phyloP scores from a whole-genome alignment of 2,113 vertebrate genomes.

The Carettochelys insculpta region DNA sequence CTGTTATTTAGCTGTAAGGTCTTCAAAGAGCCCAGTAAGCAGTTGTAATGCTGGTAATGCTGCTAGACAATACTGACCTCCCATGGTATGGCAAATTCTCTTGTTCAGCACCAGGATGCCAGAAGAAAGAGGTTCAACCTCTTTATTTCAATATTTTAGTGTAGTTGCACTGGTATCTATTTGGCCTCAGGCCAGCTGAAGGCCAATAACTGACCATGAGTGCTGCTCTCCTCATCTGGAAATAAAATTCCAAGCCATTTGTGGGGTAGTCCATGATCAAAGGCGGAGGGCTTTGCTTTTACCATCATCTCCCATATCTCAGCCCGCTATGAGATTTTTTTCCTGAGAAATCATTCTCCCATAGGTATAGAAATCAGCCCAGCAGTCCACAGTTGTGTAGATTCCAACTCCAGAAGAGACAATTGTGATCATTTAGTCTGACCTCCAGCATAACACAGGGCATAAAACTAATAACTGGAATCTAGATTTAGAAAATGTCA shows the following conservation, averaged over 20 bases:
- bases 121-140: too few species aligned
- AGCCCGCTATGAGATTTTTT: background rate
- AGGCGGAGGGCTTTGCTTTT: background rate
- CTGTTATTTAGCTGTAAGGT: too few species aligned
- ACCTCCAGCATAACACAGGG: background rate
- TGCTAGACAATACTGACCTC: too few species aligned
- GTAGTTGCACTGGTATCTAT: background rate
- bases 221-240: background rate
- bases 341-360: accelerated
- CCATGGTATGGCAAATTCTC: too few species aligned
- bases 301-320: background rate
- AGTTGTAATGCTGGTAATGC: too few species aligned
- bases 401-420: background rate
- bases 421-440: background rate
- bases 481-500: background rate
- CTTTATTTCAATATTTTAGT: background rate
- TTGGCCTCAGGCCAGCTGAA: background rate
- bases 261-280: too few species aligned
- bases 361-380: background rate
- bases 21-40: too few species aligned
- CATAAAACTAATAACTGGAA: background rate
- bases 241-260: background rate
- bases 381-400: background rate
- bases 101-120: too few species aligned
- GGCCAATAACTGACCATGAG: accelerated